phyloP scores from a whole-genome alignment of 1,140 invertebrate genomes.

The Anthonomus grandis region DNA sequence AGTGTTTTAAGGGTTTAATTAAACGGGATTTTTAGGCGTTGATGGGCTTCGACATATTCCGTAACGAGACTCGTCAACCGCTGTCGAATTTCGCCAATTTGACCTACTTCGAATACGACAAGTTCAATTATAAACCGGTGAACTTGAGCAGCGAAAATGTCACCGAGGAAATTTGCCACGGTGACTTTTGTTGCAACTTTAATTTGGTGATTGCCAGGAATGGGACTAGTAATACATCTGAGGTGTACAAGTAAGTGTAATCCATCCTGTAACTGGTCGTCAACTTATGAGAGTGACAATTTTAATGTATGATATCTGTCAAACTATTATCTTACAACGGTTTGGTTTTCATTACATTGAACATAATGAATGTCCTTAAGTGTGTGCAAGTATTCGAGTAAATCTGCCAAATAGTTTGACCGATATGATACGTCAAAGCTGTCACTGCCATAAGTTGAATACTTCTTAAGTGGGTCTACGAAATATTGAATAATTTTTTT shows the following conservation, averaged over 20 bases:
- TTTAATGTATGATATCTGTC: too few relatives aligned
- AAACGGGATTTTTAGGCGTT: slow-evolving; percentile 3
- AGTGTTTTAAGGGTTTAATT: neutral
- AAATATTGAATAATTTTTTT: too few relatives aligned
- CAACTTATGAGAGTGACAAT: slow-evolving; percentile 1
- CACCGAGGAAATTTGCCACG: slow-evolving; percentile 24
- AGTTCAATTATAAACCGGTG: slow-evolving; percentile 21
- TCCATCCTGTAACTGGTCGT: neutral
- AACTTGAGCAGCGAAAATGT: slow-evolving; percentile 19
- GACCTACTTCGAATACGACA: slow-evolving; percentile 19
- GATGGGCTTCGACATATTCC: slow-evolving; percentile 8
- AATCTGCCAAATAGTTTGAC: too few relatives aligned
- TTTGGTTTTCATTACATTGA: too few relatives aligned
- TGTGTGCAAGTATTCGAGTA: too few relatives aligned
- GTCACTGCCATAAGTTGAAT: too few relatives aligned
- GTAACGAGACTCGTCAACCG: neutral
- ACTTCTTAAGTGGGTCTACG: too few relatives aligned
- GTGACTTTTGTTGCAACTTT: slow-evolving; percentile 30
- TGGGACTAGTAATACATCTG: slow-evolving; percentile 9
- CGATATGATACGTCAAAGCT: too few relatives aligned
- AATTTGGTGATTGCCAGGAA: slow-evolving; percentile 12
- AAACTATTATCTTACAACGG: too few relatives aligned
- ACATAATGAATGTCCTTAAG: too few relatives aligned
- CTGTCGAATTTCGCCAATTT: slow-evolving; percentile 15
- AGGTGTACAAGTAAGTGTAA: slow-evolving; percentile 26